Percentiles rank a stretch among this genome's conserved stretches.
phyloP scores from a whole-genome alignment of 92 coral and sea anemone genomes.

The Pocillopora grandis region DNA sequence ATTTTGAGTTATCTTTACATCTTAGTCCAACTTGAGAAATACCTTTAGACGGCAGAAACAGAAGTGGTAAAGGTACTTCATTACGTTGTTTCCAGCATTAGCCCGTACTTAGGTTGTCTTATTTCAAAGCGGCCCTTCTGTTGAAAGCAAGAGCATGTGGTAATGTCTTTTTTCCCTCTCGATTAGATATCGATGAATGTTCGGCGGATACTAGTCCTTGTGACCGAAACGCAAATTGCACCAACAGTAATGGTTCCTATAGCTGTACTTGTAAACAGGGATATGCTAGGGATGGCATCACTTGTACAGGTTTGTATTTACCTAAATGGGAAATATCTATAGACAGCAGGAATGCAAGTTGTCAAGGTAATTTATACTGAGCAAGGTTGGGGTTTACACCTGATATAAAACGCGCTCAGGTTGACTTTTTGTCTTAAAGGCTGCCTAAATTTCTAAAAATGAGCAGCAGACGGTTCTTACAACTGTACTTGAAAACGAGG shows the following conservation, averaged over 20 bases:
- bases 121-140: no score
- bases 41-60: background rate
- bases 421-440: no score
- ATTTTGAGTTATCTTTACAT: background rate
- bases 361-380: no score
- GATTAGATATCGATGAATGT: slow-evolving; percentile 41
- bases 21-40: background rate
- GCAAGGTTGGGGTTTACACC: no score
- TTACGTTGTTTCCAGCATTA: background rate
- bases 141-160: background rate
- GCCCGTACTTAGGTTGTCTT: no score
- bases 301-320: background rate
- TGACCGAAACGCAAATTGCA: slow-evolving; percentile 22
- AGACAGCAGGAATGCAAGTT: no score
- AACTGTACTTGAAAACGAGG: slow-evolving; percentile 46
- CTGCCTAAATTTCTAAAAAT: no score
- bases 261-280: slow-evolving; percentile 50
- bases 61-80: slow-evolving; percentile 27
- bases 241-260: slow-evolving; percentile 29
- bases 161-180: background rate
- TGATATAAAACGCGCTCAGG: no score
- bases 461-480: slow-evolving; percentile 6
- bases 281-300: slow-evolving; percentile 33
- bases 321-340: no score
- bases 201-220: slow-evolving; percentile 26